Evolutionary conservation across 92 coral and sea anemone species (phyloP).

Genomic region (Paragorgia papillata): DNA sequence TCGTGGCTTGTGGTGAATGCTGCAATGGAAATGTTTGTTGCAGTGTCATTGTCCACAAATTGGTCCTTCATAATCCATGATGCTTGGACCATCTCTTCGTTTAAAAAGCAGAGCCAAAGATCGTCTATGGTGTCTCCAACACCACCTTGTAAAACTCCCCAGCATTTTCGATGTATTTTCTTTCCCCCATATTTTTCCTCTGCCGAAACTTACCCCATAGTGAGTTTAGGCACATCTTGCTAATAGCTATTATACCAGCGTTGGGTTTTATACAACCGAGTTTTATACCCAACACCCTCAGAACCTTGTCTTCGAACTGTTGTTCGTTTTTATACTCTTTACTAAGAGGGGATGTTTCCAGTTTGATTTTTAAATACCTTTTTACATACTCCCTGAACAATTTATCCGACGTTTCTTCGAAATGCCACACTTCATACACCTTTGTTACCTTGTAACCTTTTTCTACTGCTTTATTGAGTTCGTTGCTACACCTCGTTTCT

Average conservation of each 20-base stretch:
- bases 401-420: neutral
- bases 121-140: conserved; percentile 32
- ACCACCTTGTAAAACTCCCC: conserved; percentile 39
- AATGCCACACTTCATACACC: conserved; percentile 18
- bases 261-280: conserved; percentile 10
- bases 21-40: conserved; percentile 37
- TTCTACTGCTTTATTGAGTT: conserved; percentile 24
- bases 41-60: conserved; percentile 27
- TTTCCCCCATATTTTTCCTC: conserved; percentile 22
- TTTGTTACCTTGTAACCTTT: conserved; percentile 18
- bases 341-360: conserved; percentile 23
- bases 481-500: conserved; percentile 25
- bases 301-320: conserved; percentile 13
- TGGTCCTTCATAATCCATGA: conserved; percentile 7
- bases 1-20: conserved; percentile 38
- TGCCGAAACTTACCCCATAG: conserved; percentile 50
- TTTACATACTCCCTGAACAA: conserved; percentile 31
- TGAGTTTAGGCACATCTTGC: conserved; percentile 24
- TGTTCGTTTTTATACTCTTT: neutral
- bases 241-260: conserved; percentile 10
- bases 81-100: conserved; percentile 30
- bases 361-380: conserved; percentile 31
- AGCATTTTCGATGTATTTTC: conserved; percentile 39
- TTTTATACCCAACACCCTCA: neutral
- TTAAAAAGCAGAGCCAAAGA: conserved; percentile 34